Base-by-base conservation (phyloP, 2,113 vertebrate genomes). In the Heterochromis multidens region DNA sequence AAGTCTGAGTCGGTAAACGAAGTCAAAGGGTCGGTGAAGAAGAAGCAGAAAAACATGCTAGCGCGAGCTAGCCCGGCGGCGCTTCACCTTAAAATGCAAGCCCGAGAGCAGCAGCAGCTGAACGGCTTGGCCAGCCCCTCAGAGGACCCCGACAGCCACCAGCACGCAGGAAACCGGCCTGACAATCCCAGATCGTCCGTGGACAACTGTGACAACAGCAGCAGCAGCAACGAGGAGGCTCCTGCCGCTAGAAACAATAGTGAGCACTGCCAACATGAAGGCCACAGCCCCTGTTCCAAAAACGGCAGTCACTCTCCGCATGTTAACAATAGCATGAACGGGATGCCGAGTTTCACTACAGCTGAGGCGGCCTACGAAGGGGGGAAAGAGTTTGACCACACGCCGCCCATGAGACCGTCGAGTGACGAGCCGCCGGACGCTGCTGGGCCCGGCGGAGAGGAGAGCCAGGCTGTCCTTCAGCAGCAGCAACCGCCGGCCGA, bases 41-140 rank as follows among this genome's bases (percentile, higher is more conserved):
- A 91, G 63, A 95, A 92, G 81, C 95, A 95, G 92, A 96, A 96
- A 89, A 95, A 87, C 91, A 96, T 95, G 91, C 96, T 95, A 87
- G 95, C 92, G 3, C 96, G 91, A 63, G 90, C 90, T 93, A 95
- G 97, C 94, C 97, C 96, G 88, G 94, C 94, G 87, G 94, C 95
- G 80, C 94, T 95, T 90, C 96, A 96, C 95, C 96, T 95, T 80
- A 95, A 96, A 95, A 96, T 95, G 93, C 93, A 91, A 92, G 96
- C 93, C 90, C 89, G 89, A 87, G 94, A 95, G 84, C 96, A 95
- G 92, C 97, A 95, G 94, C 97, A 98, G 94, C 94, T 99, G 77
- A 99, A 99, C 96, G 98, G 98, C 94, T 95, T 98, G 94, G 95
- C 95, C 91, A 95, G 96, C 93, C 96, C 97, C 67, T 95, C 96